Evolutionary conservation across 1,140 invertebrate species (phyloP).

Genomic region (Oryzaephilus surinamensis): DNA sequence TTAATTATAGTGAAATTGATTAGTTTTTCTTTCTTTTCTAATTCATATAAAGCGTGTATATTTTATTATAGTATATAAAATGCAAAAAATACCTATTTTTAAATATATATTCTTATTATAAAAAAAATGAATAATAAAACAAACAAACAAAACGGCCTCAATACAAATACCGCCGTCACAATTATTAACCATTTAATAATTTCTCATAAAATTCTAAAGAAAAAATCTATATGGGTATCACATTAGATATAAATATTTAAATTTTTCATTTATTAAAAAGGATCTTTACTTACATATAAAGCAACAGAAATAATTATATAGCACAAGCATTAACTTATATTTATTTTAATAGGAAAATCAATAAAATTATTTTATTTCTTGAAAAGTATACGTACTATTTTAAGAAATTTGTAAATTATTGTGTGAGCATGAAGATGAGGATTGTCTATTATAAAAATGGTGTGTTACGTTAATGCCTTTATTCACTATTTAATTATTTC

Average conservation of each 20-base stretch:
- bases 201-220: constrained; percentile 12
- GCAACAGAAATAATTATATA: constrained; percentile 24
- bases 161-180: constrained; percentile 7
- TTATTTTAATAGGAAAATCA: neutral
- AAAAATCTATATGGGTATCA: constrained; percentile 24
- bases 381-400: neutral
- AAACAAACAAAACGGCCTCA: constrained; percentile 12
- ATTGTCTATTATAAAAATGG: constrained; percentile 15
- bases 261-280: no score
- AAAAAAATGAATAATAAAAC: constrained; percentile 11
- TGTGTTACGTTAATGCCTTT: constrained; percentile 17
- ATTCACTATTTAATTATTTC: constrained; percentile 22
- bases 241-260: constrained; percentile 23
- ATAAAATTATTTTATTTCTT: neutral
- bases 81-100: constrained; percentile 1
- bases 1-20: no score
- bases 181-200: neutral
- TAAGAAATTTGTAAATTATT: neutral
- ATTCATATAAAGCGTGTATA: neutral
- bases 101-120: neutral
- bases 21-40: no score
- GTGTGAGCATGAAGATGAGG: constrained; percentile 4
- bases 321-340: constrained; percentile 13
- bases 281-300: constrained; percentile 29
- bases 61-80: constrained; percentile 4